phyloP scores from a whole-genome alignment of 2,113 vertebrate genomes.

The Setophaga petechia region DNA sequence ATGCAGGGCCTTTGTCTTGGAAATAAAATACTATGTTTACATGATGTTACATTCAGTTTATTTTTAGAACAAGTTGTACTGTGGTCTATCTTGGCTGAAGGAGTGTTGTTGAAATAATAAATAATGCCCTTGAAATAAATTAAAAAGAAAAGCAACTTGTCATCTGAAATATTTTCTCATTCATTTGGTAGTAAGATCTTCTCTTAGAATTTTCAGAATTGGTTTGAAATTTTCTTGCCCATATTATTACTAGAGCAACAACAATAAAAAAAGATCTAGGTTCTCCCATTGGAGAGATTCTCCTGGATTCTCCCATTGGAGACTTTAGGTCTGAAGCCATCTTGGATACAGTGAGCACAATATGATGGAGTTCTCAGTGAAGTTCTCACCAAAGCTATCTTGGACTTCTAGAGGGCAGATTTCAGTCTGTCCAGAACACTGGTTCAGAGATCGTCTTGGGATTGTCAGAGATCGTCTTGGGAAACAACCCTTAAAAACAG shows the following conservation, averaged over 20 bases:
- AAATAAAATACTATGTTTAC: not conserved
- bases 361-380: not conserved
- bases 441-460: not conserved
- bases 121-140: not conserved
- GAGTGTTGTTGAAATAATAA: not conserved
- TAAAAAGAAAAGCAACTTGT: not conserved
- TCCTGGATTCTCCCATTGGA: no score
- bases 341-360: accelerated
- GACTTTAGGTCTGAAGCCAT: accelerated
- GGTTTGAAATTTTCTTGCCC: not conserved
- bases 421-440: not conserved
- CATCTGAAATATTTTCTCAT: not conserved
- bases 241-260: not conserved
- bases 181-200: not conserved
- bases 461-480: not conserved
- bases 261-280: not conserved
- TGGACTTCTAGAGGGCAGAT: not conserved
- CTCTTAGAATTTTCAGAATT: not conserved
- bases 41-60: not conserved
- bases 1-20: not conserved
- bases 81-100: not conserved
- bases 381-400: not conserved
- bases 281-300: not conserved
- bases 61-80: not conserved
- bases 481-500: not conserved